A percentile compares a stretch with the other conserved stretches of the same genome.
phyloP scores from a whole-genome alignment of 1,140 invertebrate genomes.

The Drosophila melanica region DNA sequence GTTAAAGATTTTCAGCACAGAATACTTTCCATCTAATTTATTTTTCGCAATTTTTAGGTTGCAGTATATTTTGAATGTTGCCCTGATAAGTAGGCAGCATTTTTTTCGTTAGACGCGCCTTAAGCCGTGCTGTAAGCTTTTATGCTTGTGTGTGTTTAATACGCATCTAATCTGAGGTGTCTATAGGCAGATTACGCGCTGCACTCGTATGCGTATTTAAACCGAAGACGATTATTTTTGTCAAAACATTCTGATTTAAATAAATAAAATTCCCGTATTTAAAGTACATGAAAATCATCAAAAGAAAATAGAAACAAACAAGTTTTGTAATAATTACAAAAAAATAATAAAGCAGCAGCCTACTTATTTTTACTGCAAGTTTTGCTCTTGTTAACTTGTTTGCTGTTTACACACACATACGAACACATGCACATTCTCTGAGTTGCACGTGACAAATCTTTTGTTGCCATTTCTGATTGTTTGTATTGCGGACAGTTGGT shows the following conservation, averaged over 20 bases:
- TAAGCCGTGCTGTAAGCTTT: conserved; percentile 49
- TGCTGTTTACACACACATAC: not conserved
- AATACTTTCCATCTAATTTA: not conserved
- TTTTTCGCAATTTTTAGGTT: not conserved
- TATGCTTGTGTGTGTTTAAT: conserved; percentile 35
- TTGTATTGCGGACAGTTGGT: conserved; percentile 6
- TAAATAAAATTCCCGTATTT: not conserved
- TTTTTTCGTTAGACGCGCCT: conserved; percentile 5
- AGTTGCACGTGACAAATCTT: conserved; percentile 4
- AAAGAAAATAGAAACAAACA: not conserved
- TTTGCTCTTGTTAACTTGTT: not conserved
- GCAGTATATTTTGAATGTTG: not conserved
- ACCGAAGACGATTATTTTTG: not conserved
- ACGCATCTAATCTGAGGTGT: conserved; percentile 45
- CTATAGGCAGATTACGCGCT: conserved; percentile 47
- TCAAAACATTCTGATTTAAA: not conserved
- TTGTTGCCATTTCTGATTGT: conserved; percentile 22
- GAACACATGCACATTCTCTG: not conserved
- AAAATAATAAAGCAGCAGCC: not conserved
- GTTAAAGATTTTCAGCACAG: no score
- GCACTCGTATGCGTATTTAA: conserved; percentile 6
- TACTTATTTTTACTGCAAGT: not conserved
- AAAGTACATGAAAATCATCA: not conserved
- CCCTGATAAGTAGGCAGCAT: conserved; percentile 31
- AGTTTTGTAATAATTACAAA: not conserved